Evolutionary conservation across 2,113 vertebrate species (phyloP), one percentile per base, ranked within the genome.

Genomic region (Phalacrocorax pelagicus): DNA sequence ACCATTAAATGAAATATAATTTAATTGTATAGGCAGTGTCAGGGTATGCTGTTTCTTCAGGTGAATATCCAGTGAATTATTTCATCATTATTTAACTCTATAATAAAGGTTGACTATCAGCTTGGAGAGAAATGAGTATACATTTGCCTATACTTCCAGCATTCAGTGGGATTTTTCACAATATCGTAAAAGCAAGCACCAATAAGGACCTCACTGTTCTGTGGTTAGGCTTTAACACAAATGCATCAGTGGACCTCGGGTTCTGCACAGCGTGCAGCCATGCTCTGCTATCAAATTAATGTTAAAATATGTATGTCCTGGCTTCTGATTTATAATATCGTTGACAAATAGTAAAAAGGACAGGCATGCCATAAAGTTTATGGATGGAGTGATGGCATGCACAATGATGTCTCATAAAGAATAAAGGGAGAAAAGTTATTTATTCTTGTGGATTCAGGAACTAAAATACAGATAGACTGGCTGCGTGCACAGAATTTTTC

Each of bases 401-500:
- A 96, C 96, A 89, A 88, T 46, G 89, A 95, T 91, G 95, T 65
- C 97, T 97, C 94, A 78, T 96, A 91, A 97, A 95, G 97, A 96
- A 96, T 51, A 96, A 91, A 86, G 78, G 67, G 63, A 84, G 85
- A 26, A 74, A 89, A 87, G 92, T 92, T 97, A 95, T 97, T 96
- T 94, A 91, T 97, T 94, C 96, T 92, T 67, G 34, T 67, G 84
- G 93, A 95, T 94, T 95, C 91, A 38, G 85, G 96, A 97, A 94
- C 96, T 86, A 78, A 96, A 92, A 96, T 80, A 81, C 96, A 97
- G 98, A 96, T 73, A 94, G 97, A 63, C 93, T 92, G 96, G 69
- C 94, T 97, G 95, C 69, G 94, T 96, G 98, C 92, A 92, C 94
- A 91, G 98, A 96, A 98, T 98, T 93, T 92, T 92, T 96, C 97